phyloP scores from a whole-genome alignment of 2,113 vertebrate genomes.

The Pangasianodon hypophthalmus region DNA sequence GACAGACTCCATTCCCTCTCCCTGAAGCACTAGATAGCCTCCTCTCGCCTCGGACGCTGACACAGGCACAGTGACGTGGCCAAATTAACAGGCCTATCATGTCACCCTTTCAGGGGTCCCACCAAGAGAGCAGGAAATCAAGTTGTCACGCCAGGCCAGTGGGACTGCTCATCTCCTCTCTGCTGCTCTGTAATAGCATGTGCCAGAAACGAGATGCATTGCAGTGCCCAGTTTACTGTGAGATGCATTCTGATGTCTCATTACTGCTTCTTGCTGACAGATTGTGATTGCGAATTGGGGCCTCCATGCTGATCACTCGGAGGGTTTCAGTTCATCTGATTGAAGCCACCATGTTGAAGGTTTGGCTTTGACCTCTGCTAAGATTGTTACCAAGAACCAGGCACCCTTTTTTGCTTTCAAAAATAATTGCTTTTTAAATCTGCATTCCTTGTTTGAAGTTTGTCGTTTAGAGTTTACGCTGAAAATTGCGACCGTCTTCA shows the following conservation, averaged over 20 bases:
- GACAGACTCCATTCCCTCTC: slow-evolving; percentile 84
- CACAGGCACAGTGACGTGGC: slow-evolving; percentile 86
- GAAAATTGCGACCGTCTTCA: not conserved
- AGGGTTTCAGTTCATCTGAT: slow-evolving; percentile 37
- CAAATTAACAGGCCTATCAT: slow-evolving; percentile 91
- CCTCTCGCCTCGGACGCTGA: slow-evolving; percentile 68
- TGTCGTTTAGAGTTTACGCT: not conserved
- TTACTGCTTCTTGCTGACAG: slow-evolving; percentile 73
- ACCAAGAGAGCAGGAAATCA: slow-evolving; percentile 89
- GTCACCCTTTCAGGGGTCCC: slow-evolving; percentile 81
- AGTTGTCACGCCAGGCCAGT: slow-evolving; percentile 88
- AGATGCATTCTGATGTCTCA: slow-evolving; percentile 78
- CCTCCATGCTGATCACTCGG: slow-evolving; percentile 45
- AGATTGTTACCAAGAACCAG: slow-evolving; percentile 1
- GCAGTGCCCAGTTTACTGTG: slow-evolving; percentile 58
- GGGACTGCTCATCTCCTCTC: slow-evolving; percentile 78
- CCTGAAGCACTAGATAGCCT: slow-evolving; percentile 74
- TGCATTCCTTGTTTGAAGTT: not conserved
- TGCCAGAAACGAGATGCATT: slow-evolving; percentile 82
- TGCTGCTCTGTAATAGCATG: slow-evolving; percentile 84
- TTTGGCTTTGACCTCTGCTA: slow-evolving; percentile 37
- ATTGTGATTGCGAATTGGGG: slow-evolving; percentile 54
- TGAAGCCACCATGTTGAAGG: slow-evolving; percentile 22
- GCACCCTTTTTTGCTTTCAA: not conserved
- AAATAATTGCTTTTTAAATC: slow-evolving; percentile 28